phyloP scores from a whole-genome alignment of 1,140 invertebrate genomes.

The Brachionus rotundiformis region DNA sequence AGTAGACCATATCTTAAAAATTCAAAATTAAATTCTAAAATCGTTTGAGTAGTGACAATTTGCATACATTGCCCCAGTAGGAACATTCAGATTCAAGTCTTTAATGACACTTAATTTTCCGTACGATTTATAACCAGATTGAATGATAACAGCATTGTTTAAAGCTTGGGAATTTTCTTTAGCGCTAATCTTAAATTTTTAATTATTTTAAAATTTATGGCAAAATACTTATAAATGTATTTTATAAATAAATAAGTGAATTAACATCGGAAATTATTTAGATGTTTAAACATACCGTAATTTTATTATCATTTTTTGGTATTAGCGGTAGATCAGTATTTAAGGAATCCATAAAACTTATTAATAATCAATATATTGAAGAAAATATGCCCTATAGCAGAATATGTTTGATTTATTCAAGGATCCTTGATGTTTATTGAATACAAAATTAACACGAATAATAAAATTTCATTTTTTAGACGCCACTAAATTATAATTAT shows the following conservation, averaged over 20 bases:
- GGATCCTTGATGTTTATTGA: neutral
- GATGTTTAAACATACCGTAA: neutral
- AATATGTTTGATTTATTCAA: slow-evolving; percentile 4
- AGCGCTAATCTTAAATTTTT: neutral
- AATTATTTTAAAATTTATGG: neutral
- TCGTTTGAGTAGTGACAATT: neutral
- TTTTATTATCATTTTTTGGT: neutral
- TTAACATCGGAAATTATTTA: neutral
- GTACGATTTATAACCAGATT: slow-evolving; percentile 31
- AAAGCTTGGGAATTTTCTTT: neutral
- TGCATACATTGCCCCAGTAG: slow-evolving; percentile 82
- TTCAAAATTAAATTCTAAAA: neutral
- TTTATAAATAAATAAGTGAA: no score
- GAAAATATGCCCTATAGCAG: neutral
- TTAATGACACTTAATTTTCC: slow-evolving; percentile 70
- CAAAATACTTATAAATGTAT: no score
- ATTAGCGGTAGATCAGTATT: neutral
- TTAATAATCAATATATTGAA: neutral
- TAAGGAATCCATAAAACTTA: neutral
- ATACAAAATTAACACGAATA: neutral
- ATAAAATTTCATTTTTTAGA: neutral
- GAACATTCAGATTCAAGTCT: slow-evolving; percentile 84
- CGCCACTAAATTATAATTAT: slow-evolving; percentile 9
- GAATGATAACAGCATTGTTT: neutral
- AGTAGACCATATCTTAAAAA: slow-evolving; percentile 60